These are phyloP conservation scores for Microtus richardsoni DNA, from an alignment of 2,113 vertebrate species.

Conservation along the genomic window DNA sequence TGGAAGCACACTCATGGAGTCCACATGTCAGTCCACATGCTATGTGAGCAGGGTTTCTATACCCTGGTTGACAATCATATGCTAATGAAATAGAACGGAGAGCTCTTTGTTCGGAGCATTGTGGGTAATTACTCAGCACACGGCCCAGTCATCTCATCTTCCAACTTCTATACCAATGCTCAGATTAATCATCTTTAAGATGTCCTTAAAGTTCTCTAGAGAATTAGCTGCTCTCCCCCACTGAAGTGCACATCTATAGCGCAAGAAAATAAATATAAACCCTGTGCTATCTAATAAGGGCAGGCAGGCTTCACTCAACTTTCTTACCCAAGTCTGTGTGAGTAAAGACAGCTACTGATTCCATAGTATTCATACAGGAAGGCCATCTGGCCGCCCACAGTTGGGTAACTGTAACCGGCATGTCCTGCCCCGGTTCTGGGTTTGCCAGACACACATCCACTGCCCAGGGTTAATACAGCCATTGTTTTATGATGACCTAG, in stretches of 20 bases:
- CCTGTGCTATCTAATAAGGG: neutral
- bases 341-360: neutral
- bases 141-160: neutral
- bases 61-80: neutral
- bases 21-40: neutral
- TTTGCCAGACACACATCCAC: neutral
- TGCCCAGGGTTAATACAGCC: neutral
- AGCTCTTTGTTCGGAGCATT: neutral
- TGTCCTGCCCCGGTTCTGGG: neutral
- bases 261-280: slow-evolving; percentile 26
- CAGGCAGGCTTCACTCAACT: neutral
- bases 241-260: neutral
- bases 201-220: slow-evolving; percentile 48
- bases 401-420: neutral
- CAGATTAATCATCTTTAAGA: neutral
- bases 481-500: slow-evolving; percentile 1
- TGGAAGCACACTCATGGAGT: neutral
- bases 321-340: neutral
- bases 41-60: neutral
- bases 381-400: neutral
- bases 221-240: slow-evolving; percentile 33
- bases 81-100: neutral
- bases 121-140: neutral
- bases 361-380: neutral
- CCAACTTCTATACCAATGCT: slow-evolving; percentile 22